Evolutionary conservation across 2,797 vertebrate species (phyloP).

Genomic region (Champsocephalus gunnari): DNA sequence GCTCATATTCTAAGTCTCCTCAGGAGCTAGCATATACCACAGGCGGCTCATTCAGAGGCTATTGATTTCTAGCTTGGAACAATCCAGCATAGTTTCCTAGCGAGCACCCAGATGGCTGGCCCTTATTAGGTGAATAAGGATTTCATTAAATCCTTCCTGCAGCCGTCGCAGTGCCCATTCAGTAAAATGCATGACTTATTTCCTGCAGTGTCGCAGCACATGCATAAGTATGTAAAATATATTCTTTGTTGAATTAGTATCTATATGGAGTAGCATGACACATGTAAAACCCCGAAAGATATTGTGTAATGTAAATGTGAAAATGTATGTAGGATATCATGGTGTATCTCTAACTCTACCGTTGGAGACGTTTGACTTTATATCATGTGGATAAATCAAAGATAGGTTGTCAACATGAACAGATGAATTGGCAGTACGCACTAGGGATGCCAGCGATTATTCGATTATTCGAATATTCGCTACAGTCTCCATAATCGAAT

Average conservation of each 20-base stretch:
- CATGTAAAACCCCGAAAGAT: slow-evolving; percentile 13
- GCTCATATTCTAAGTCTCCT: slow-evolving; percentile 37
- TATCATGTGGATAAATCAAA: slow-evolving; percentile 72
- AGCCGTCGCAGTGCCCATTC: slow-evolving; percentile 4
- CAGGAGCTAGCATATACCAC: slow-evolving; percentile 24
- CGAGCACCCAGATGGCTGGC: slow-evolving; percentile 45
- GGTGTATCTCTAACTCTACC: slow-evolving; percentile 33
- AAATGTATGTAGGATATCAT: slow-evolving; percentile 36
- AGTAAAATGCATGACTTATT: slow-evolving; percentile 35
- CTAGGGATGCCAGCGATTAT: too few species aligned
- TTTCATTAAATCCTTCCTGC: slow-evolving; percentile 42
- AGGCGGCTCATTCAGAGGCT: slow-evolving; percentile 56
- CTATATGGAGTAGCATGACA: neutral
- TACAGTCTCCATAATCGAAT: too few species aligned
- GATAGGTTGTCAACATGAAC: slow-evolving; percentile 74
- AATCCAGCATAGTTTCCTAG: slow-evolving; percentile 51
- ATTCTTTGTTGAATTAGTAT: neutral
- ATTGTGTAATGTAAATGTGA: slow-evolving; percentile 9
- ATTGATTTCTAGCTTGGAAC: slow-evolving; percentile 64
- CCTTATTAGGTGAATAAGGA: slow-evolving; percentile 40
- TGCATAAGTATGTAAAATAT: slow-evolving; percentile 16
- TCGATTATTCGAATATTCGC: too few species aligned
- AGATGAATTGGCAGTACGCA: slow-evolving; percentile 75
- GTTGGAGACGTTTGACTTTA: slow-evolving; percentile 45
- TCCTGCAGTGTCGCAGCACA: slow-evolving; percentile 20